phyloP scores from a whole-genome alignment of 1,140 invertebrate genomes.

The Eueides isabella region DNA sequence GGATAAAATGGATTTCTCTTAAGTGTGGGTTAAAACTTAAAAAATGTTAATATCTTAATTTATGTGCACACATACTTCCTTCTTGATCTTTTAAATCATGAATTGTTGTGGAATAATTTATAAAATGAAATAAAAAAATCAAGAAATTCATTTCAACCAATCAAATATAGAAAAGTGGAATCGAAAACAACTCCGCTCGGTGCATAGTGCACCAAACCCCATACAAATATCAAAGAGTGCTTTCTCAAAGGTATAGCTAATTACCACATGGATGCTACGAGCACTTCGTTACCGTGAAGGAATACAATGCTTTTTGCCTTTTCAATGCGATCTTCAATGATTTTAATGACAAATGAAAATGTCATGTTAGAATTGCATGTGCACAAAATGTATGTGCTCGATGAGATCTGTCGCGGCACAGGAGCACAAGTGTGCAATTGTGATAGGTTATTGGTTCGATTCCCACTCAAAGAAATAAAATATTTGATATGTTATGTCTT shows the following conservation, averaged over 20 bases:
- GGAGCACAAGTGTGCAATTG: no score
- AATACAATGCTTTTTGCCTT: slow-evolving; percentile 13
- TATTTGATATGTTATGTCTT: no score
- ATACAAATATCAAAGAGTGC: slow-evolving; percentile 21
- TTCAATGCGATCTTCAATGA: slow-evolving; percentile 9
- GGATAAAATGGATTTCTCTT: no score
- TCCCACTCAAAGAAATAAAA: no score
- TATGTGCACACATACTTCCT: no score
- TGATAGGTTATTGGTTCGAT: no score
- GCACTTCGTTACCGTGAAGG: slow-evolving; percentile 11
- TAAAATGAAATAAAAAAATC: no score
- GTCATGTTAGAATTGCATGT: not conserved
- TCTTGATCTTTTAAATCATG: no score
- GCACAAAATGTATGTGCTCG: not conserved
- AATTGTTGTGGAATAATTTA: no score
- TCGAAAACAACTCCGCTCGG: not conserved
- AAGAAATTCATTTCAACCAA: not conserved
- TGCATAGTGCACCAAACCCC: not conserved
- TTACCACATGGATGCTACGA: slow-evolving; percentile 15
- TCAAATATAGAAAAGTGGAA: slow-evolving; percentile 2
- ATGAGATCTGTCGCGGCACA: no score
- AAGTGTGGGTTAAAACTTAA: no score
- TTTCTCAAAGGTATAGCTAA: slow-evolving; percentile 23
- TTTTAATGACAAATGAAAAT: slow-evolving; percentile 15
- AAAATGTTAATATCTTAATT: no score